phyloP scores from a whole-genome alignment of 2,797 vertebrate genomes.

The Chanos chanos region DNA sequence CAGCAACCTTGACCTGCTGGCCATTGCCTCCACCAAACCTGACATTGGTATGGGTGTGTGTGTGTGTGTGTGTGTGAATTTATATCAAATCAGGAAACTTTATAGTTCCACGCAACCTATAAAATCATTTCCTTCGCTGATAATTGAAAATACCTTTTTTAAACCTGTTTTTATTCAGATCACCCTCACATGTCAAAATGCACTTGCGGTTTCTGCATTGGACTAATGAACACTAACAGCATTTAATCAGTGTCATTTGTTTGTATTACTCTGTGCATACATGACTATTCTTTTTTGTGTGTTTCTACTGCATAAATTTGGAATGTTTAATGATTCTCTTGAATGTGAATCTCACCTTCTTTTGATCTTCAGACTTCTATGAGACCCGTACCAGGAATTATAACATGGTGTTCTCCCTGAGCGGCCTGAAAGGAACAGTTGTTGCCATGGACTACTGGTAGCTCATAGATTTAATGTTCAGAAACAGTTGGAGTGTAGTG shows the following conservation, averaged over 20 bases:
- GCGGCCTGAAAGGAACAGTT: slow-evolving; percentile 52
- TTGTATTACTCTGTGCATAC: not conserved
- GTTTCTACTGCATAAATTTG: not conserved
- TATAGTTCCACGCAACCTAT: too few relatives aligned
- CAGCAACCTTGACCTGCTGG: slow-evolving; percentile 46
- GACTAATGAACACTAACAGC: too few relatives aligned
- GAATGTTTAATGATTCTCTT: not conserved
- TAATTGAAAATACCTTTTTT: too few relatives aligned
- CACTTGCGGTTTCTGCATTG: too few relatives aligned
- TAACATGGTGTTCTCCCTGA: slow-evolving; percentile 36
- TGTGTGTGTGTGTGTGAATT: not conserved
- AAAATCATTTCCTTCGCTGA: too few relatives aligned
- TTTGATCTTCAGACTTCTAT: slow-evolving; percentile 51
- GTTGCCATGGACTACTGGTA: slow-evolving; percentile 55
- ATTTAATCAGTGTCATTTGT: too few relatives aligned
- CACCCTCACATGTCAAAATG: too few relatives aligned
- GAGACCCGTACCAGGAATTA: slow-evolving; percentile 51
- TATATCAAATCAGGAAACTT: too few relatives aligned
- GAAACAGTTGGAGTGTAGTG: too few relatives aligned
- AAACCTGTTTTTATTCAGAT: too few relatives aligned
- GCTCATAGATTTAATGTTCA: not conserved
- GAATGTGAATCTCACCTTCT: not conserved
- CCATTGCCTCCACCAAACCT: slow-evolving; percentile 36
- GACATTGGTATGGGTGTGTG: slow-evolving; percentile 31
- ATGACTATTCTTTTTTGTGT: not conserved